Base-by-base conservation (phyloP, 2,113 vertebrate species). In the Platycercus adscitus region DNA sequence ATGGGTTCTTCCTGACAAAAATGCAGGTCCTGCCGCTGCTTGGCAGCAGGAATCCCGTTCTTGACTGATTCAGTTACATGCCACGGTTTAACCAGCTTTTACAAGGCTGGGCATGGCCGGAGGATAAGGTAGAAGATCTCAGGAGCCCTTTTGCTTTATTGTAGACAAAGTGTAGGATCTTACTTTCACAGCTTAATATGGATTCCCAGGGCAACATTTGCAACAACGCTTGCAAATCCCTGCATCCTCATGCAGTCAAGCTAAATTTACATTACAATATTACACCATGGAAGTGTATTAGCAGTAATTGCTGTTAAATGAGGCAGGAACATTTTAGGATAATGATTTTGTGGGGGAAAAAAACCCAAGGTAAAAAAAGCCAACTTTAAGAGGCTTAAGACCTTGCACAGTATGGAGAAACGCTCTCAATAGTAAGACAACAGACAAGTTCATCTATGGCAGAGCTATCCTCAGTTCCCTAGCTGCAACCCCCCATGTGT, bases 271-370 rank as follows among this genome's bases (percentile, higher is more conserved):
- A 43, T 91, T 89, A 52, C 18, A 81, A 43, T 78, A 89, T 83
- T 86, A 73, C 1, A 2, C 76, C 16, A 28, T 91, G 52, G 73
- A 95, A 68, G 11, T 89, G 35, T 75, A 68, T 47, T 60, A 93
- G 20, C 46, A 50, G 64, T 64, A 91, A 91, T 68, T 91, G 55
- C 39, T 90, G 29, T 95, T 92, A 88, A 92, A 89, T 78, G 70
- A 94, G 77, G 46, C 43, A 82, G 60, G 56, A 90, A 71, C 29
- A 66, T 78, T 90, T 78, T 10, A 88, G 77, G 63, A 68, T 13
- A 80, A 76, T 33, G 5, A 52, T 91, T 95, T 93, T 72, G 24
- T 68, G 11, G 46, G 31, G 11, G 7, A 9, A 11, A 7, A 39
- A 46, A 37, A 61, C 44, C 26, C 1, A 68, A 61, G 6, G 2